Conservation (phyloP, 2,888 invertebrate species). For the Drosophila limbata region DNA sequence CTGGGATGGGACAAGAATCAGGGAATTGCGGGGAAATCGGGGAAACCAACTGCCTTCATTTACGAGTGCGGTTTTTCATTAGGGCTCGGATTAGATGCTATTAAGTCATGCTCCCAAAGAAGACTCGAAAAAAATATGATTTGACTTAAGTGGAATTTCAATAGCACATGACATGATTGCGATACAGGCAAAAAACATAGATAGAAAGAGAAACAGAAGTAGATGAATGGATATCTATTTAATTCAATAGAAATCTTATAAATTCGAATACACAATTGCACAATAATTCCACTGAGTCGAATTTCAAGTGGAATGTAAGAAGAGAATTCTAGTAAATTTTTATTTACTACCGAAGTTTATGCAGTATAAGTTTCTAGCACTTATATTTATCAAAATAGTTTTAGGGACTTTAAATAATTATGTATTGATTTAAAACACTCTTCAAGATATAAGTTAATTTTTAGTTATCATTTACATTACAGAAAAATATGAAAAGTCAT, state of each 20-base stretch:
- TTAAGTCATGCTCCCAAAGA: constrained; percentile 8
- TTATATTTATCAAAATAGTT: too few relatives aligned
- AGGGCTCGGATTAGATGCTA: constrained; percentile 14
- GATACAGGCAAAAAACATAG: not conserved
- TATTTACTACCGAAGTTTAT: too few relatives aligned
- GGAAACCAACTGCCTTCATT: constrained; percentile 31
- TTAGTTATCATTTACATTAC: too few relatives aligned
- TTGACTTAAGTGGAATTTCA: constrained; percentile 10
- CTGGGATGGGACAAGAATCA: constrained; percentile 22
- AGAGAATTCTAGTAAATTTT: not conserved
- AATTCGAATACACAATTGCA: not conserved
- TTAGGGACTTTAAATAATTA: too few relatives aligned
- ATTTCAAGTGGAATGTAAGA: not conserved
- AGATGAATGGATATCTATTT: not conserved
- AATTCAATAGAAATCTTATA: constrained; percentile 16
- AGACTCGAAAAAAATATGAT: not conserved
- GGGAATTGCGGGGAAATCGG: not conserved
- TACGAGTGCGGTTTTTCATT: constrained; percentile 22
- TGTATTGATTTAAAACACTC: too few relatives aligned
- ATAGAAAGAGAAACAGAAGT: too few relatives aligned
- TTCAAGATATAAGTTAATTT: too few relatives aligned
- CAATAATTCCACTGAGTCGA: not conserved
- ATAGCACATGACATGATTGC: constrained; percentile 10
- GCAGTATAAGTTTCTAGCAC: too few relatives aligned
- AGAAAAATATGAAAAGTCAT: too few relatives aligned